Evolutionary conservation across 2,888 invertebrate species (phyloP).

Genomic region (Alviniconcha strummeri): DNA sequence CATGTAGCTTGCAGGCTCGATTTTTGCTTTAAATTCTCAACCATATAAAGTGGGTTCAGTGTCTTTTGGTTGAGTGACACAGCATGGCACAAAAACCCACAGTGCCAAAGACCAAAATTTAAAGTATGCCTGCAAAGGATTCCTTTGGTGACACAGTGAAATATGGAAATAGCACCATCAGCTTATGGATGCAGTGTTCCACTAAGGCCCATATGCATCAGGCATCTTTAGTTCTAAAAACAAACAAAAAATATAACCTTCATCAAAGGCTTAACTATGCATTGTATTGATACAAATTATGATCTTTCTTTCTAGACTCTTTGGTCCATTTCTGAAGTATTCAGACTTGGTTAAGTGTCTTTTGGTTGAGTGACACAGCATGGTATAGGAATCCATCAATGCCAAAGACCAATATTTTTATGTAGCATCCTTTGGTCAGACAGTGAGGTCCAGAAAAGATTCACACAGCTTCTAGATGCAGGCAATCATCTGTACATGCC

Average conservation of each 20-base stretch:
- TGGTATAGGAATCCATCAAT: not conserved
- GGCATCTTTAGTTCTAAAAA: not conserved
- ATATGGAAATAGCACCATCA: not conserved
- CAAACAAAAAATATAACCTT: too few relatives aligned
- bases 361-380: not conserved
- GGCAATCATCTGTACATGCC: too few relatives aligned
- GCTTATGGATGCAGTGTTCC: not conserved
- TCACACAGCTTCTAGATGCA: not conserved
- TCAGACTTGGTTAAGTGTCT: too few relatives aligned
- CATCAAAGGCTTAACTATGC: too few relatives aligned
- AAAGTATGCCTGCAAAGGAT: too few relatives aligned
- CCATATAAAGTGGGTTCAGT: too few relatives aligned
- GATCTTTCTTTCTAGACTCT: too few relatives aligned
- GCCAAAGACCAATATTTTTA: not conserved
- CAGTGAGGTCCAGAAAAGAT: too few relatives aligned
- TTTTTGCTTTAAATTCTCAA: not conserved
- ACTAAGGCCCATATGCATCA: too few relatives aligned
- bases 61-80: not conserved
- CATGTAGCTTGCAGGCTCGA: not conserved
- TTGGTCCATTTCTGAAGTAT: not conserved
- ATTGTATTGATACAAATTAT: not conserved
- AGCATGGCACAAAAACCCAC: not conserved
- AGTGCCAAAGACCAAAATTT: constrained; percentile 12
- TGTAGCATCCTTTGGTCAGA: not conserved
- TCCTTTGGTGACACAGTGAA: not conserved